Conservation (phyloP, 2,797 vertebrate genomes). For the Eulemur coronatus region DNA sequence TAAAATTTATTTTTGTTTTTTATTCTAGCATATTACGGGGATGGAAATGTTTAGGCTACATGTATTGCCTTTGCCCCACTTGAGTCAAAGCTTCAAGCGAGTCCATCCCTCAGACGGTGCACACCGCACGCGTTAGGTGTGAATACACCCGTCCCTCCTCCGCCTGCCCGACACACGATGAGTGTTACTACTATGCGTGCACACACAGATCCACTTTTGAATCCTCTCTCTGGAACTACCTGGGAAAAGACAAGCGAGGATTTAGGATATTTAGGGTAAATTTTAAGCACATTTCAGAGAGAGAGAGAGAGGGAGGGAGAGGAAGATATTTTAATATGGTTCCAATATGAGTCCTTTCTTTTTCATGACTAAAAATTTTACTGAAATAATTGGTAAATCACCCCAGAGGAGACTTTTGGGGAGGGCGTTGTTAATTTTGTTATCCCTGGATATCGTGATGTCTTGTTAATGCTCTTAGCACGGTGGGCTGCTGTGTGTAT, state of each 20-base stretch:
- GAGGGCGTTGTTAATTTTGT: conserved; percentile 18
- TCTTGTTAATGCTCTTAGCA: background rate
- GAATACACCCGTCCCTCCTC: no score
- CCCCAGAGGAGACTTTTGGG: background rate
- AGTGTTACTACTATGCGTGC: no score
- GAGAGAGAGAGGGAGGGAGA: background rate
- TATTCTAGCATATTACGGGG: no score
- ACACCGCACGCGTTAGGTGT: no score
- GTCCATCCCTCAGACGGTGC: no score
- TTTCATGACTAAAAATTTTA: background rate
- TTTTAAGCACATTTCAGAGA: background rate
- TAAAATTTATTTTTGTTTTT: no score
- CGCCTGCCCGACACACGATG: no score
- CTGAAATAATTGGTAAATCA: background rate
- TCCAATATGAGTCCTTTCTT: background rate
- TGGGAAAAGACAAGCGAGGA: background rate
- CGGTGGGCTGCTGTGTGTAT: background rate
- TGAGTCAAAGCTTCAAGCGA: no score
- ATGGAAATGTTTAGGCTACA: no score
- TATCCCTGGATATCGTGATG: conserved; percentile 19
- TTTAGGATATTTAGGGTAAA: background rate
- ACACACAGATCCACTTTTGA: background rate
- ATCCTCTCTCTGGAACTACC: background rate
- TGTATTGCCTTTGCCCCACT: no score
- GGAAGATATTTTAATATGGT: background rate